Conservation (phyloP, 2,113 vertebrate genomes). For the Centropristis striata region DNA sequence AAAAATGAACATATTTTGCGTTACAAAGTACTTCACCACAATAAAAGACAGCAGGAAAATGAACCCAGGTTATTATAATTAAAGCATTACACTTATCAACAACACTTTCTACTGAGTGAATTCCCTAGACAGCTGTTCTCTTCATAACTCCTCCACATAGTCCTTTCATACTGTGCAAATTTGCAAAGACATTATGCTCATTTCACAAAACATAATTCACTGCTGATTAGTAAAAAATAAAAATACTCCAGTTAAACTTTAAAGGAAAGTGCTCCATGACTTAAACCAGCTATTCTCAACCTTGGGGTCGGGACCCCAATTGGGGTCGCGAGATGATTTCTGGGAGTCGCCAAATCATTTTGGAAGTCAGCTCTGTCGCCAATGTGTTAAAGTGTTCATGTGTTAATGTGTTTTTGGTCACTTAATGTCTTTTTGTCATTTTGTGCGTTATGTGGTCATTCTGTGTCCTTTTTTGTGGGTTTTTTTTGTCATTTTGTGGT, state of each 20-base stretch:
- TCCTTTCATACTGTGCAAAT: slow-evolving; percentile 23
- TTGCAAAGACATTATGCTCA: background rate
- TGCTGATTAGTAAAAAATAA: slow-evolving; percentile 15
- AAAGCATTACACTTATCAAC: background rate
- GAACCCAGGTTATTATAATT: background rate
- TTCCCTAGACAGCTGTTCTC: background rate
- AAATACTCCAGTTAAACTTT: background rate
- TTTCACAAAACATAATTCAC: slow-evolving; percentile 11
- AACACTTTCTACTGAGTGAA: background rate
- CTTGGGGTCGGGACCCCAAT: no score
- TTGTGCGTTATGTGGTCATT: no score
- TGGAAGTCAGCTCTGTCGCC: no score
- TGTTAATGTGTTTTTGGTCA: no score
- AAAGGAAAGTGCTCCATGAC: background rate
- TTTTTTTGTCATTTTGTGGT: no score
- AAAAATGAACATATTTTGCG: background rate
- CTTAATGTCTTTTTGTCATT: no score
- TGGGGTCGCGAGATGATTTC: no score
- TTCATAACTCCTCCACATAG: background rate
- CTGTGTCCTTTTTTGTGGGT: no score
- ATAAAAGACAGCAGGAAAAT: background rate
- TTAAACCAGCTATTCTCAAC: no score
- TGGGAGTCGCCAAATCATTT: no score
- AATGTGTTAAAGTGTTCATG: no score
- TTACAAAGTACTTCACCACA: background rate